Conservation (phyloP, 2,113 vertebrate species). For the Pyxicephalus adspersus region DNA sequence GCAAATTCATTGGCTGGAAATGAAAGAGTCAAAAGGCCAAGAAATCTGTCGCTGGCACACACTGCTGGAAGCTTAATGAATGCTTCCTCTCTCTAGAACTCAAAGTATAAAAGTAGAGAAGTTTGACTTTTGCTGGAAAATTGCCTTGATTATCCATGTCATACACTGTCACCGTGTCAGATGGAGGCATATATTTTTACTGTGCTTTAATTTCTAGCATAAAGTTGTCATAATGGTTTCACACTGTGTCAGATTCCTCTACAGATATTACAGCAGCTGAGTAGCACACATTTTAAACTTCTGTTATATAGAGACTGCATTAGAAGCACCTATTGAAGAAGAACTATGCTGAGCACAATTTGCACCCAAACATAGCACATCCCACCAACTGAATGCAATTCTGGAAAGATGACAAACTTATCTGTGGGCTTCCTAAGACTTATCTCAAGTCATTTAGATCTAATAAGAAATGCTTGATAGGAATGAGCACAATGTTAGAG, state of each 20-base stretch:
- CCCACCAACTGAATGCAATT: too few relatives aligned
- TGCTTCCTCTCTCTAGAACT: too few relatives aligned
- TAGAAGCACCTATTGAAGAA: background rate
- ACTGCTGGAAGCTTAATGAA: conserved; percentile 83
- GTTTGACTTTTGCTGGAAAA: background rate
- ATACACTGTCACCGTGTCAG: background rate
- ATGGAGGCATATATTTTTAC: conserved; percentile 2
- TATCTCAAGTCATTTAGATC: too few relatives aligned
- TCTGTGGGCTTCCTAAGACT: too few relatives aligned
- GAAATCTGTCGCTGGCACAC: conserved; percentile 92
- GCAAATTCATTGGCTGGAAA: conserved; percentile 91
- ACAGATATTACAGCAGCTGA: background rate
- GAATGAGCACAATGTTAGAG: too few relatives aligned
- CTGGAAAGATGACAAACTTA: too few relatives aligned
- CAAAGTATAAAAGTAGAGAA: background rate
- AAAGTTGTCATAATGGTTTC: background rate
- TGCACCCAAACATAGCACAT: too few relatives aligned
- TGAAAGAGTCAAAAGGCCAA: conserved; percentile 83
- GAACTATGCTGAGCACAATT: background rate
- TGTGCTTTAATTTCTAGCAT: background rate
- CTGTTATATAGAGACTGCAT: too few relatives aligned
- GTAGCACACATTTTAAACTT: background rate
- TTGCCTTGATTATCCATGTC: background rate
- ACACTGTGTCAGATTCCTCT: background rate
- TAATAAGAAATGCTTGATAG: too few relatives aligned